These are phyloP conservation scores for Leptogaster cylindrica DNA, from an alignment of 2,888 invertebrate species.

Conservation along the genomic window DNA sequence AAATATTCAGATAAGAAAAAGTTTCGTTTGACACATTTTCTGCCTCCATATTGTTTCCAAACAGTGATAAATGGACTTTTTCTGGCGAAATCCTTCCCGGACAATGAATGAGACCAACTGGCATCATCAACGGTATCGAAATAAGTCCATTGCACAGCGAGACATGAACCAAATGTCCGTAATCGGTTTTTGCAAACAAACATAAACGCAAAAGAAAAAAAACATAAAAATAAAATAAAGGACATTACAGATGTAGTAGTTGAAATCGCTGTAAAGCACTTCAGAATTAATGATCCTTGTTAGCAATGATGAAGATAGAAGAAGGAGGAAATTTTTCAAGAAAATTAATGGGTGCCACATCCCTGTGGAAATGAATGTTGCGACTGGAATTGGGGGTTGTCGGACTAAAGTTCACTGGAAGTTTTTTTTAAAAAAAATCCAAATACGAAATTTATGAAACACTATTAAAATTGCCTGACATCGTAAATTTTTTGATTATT, in stretches of 20 bases:
- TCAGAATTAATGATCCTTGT: slow-evolving; percentile 37
- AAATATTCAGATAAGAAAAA: no score
- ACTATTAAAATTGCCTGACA: slow-evolving; percentile 17
- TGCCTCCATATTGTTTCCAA: slow-evolving; percentile 3
- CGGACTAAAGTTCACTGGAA: slow-evolving; percentile 11
- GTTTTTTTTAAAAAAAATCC: slow-evolving; percentile 19
- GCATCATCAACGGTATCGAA: slow-evolving; percentile 26
- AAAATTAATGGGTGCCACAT: slow-evolving; percentile 35
- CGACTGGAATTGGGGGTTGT: slow-evolving; percentile 2
- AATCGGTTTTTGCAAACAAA: slow-evolving; percentile 17
- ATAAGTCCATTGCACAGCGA: slow-evolving; percentile 8
- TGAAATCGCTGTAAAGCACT: slow-evolving; percentile 33
- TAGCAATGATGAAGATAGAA: slow-evolving; percentile 37
- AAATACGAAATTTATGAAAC: slow-evolving; percentile 20
- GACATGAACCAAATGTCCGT: neutral
- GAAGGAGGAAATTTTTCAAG: slow-evolving; percentile 32
- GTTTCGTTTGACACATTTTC: no score
- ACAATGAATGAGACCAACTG: slow-evolving; percentile 15
- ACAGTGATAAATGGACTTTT: slow-evolving; percentile 28
- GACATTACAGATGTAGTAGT: slow-evolving; percentile 37
- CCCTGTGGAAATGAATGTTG: slow-evolving; percentile 20
- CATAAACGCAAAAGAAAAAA: slow-evolving; percentile 20
- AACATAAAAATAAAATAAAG: no score
- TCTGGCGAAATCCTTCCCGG: neutral
- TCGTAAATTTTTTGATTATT: no score